Conservation (phyloP, 2,113 vertebrate genomes). For the Campylorhamphus procurvoides region DNA sequence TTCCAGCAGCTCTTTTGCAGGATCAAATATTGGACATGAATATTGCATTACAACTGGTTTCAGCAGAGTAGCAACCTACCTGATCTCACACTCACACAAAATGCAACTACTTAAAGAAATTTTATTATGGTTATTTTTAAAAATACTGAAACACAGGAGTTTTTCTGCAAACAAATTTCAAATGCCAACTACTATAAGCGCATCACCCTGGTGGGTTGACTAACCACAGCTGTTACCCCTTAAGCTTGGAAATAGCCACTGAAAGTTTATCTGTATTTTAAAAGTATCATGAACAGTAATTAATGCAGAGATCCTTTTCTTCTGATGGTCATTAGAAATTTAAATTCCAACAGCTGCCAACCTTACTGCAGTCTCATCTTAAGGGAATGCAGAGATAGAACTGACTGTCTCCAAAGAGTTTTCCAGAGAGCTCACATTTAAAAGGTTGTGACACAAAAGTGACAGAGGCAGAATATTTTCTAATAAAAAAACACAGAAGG, state of each 20-base stretch:
- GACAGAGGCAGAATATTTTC: neutral
- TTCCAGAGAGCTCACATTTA: neutral
- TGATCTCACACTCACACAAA: neutral
- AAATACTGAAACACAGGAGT: neutral
- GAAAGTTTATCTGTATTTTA: neutral
- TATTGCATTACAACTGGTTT: neutral
- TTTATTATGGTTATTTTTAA: neutral
- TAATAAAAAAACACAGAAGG: neutral
- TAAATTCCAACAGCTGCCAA: conserved; percentile 28
- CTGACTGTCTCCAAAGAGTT: neutral
- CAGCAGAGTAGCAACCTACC: neutral
- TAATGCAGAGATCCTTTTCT: conserved; percentile 19
- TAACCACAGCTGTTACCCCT: neutral
- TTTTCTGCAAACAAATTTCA: neutral
- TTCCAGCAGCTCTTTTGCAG: neutral
- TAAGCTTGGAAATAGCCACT: neutral
- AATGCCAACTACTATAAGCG: neutral
- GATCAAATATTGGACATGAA: neutral
- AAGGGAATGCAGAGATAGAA: neutral
- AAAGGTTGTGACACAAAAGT: neutral
- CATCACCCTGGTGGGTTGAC: neutral
- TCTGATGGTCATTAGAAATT: conserved; percentile 36
- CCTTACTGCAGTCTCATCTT: neutral
- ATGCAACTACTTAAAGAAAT: neutral
- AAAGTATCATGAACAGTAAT: conserved; percentile 4